Evolutionary conservation across 1,140 invertebrate genomes (phyloP).

Genomic region (Notospermus geniculatus): DNA sequence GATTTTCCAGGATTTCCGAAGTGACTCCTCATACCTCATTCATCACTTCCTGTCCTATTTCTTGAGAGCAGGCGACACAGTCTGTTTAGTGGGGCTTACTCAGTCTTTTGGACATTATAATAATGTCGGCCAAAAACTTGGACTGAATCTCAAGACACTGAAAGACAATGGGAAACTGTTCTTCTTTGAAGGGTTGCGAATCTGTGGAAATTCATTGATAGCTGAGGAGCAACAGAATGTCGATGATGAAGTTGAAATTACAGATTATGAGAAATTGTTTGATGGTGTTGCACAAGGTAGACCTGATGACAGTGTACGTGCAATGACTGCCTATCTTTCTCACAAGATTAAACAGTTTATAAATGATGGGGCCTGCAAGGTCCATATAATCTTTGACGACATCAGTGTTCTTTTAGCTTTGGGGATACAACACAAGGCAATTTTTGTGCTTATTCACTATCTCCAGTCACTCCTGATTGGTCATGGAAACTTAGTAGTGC

Average conservation of each 20-base stretch:
- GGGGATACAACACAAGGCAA: slow-evolving; percentile 20
- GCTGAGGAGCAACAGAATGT: neutral
- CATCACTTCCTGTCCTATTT: slow-evolving; percentile 29
- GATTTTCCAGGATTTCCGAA: slow-evolving; percentile 18
- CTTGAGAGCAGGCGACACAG: slow-evolving; percentile 22
- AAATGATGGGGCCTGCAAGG: neutral
- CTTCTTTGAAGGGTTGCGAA: slow-evolving; percentile 35
- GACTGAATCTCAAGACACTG: slow-evolving; percentile 26
- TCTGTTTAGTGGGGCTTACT: slow-evolving; percentile 27
- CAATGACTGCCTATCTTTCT: slow-evolving; percentile 4
- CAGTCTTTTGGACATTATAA: slow-evolving; percentile 38
- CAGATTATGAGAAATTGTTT: slow-evolving; percentile 14
- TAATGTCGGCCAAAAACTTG: slow-evolving; percentile 33
- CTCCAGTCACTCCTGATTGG: slow-evolving; percentile 11
- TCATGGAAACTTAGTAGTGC: slow-evolving; percentile 20
- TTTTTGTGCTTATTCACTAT: slow-evolving; percentile 23
- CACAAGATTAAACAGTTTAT: slow-evolving; percentile 6
- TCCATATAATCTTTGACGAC: slow-evolving; percentile 34
- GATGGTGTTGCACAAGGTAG: neutral
- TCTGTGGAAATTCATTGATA: slow-evolving; percentile 11
- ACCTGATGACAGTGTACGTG: slow-evolving; percentile 7
- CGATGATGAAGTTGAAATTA: neutral
- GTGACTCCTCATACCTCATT: slow-evolving; percentile 29
- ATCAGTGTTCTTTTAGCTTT: slow-evolving; percentile 27
- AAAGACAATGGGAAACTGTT: slow-evolving; percentile 24